These are phyloP conservation scores for Melanotus villosus DNA, from an alignment of 2,888 invertebrate species.

Conservation along the genomic window DNA sequence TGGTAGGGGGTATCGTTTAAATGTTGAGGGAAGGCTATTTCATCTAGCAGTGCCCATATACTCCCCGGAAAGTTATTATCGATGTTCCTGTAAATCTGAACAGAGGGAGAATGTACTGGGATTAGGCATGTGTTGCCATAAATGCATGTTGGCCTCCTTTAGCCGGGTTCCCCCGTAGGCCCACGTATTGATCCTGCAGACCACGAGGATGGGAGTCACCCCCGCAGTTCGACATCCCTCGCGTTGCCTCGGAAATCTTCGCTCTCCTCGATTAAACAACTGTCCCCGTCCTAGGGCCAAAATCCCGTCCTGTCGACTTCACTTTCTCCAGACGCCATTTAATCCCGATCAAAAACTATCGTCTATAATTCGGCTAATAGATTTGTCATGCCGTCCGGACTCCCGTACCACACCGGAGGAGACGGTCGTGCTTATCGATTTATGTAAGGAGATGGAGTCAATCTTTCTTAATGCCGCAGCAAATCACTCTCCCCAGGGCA, in stretches of 20 bases:
- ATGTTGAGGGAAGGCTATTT: no score
- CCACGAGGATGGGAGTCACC: slow-evolving; percentile 64
- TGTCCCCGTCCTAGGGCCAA: slow-evolving; percentile 53
- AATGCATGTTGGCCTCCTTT: slow-evolving; percentile 49
- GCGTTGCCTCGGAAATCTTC: slow-evolving; percentile 62
- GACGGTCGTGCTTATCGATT: slow-evolving; percentile 46
- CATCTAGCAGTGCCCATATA: no score
- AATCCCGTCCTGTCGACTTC: slow-evolving; percentile 53
- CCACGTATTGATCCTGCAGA: slow-evolving; percentile 65
- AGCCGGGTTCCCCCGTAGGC: slow-evolving; percentile 54
- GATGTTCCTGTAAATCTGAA: slow-evolving; percentile 15
- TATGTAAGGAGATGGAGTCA: slow-evolving; percentile 49
- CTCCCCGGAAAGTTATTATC: neutral
- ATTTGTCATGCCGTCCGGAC: slow-evolving; percentile 20
- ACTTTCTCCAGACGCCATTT: slow-evolving; percentile 43
- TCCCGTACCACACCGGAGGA: slow-evolving; percentile 23
- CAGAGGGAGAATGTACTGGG: slow-evolving; percentile 21
- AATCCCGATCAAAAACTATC: slow-evolving; percentile 41
- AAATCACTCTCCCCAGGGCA: slow-evolving; percentile 59
- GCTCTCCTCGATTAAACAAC: slow-evolving; percentile 60
- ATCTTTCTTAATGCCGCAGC: slow-evolving; percentile 57
- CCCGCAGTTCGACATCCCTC: slow-evolving; percentile 57
- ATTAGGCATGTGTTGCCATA: slow-evolving; percentile 53
- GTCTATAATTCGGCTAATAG: slow-evolving; percentile 44
- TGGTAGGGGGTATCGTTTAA: no score